Percentiles rank a stretch among this genome's conserved stretches.
Conservation (phyloP, 2,888 invertebrate species). For the Synergus laeviventris region DNA sequence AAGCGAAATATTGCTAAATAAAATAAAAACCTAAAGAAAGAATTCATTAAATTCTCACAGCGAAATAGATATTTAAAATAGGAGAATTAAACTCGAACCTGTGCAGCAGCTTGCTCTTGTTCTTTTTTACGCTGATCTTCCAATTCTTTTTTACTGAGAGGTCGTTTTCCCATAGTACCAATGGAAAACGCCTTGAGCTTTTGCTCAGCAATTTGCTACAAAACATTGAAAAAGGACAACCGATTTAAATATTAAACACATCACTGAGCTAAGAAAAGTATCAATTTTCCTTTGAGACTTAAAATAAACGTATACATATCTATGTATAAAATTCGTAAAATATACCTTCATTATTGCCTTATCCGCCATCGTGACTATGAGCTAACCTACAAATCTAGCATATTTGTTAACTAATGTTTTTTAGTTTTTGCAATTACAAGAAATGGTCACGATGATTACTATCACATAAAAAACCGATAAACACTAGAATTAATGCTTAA, state of each 20-base stretch:
- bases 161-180: conserved; percentile 85
- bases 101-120: conserved; percentile 93
- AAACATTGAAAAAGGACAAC: conserved; percentile 36
- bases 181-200: conserved; percentile 87
- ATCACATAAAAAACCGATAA: background rate
- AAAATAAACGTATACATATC: conserved; percentile 14
- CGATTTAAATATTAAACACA: conserved; percentile 4
- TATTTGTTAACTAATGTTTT: background rate
- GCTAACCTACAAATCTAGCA: conserved; percentile 42
- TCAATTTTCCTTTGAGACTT: conserved; percentile 15
- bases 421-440: background rate
- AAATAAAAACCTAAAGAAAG: background rate
- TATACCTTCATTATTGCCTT: conserved; percentile 73
- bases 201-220: conserved; percentile 82
- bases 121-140: conserved; percentile 92
- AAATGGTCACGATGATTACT: background rate
- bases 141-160: conserved; percentile 87
- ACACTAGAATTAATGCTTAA: background rate
- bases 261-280: background rate
- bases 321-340: conserved; percentile 52
- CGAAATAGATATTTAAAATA: background rate
- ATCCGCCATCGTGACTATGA: conserved; percentile 67
- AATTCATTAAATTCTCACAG: background rate
- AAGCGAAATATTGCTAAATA: background rate
- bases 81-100: conserved; percentile 78